Evolutionary conservation across 2,113 vertebrate genomes (phyloP).

Genomic region (Pungitius pungitius): DNA sequence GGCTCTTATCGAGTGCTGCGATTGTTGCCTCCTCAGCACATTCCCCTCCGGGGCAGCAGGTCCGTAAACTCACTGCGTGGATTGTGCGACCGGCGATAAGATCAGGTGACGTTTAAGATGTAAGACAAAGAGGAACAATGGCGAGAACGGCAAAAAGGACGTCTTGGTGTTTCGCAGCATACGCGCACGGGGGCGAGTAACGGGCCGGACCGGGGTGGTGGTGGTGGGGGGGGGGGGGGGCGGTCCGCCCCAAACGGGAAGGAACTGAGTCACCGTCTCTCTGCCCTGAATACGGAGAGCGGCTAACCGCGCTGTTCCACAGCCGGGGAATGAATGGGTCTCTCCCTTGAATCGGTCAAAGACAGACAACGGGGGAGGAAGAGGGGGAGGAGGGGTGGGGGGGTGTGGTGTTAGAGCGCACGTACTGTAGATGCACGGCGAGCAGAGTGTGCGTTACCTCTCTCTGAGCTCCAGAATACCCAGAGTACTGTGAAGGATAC

Average conservation of each 20-base stretch:
- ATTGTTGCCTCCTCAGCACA: neutral
- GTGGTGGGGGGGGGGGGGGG: no score
- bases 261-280: conserved; percentile 70
- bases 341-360: conserved; percentile 41
- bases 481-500: conserved; percentile 73
- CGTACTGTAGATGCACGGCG: neutral
- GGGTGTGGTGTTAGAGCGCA: no score
- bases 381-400: no score
- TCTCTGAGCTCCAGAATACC: conserved; percentile 31
- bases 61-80: neutral
- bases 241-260: conserved; percentile 53
- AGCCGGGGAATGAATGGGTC: conserved; percentile 39
- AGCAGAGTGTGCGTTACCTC: neutral
- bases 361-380: conserved; percentile 18
- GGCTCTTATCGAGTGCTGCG: neutral
- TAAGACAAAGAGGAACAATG: neutral
- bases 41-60: neutral
- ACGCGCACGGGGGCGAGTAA: no score
- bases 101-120: neutral
- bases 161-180: neutral
- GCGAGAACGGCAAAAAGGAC: conserved; percentile 1
- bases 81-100: conserved; percentile 9
- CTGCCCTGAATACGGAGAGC: conserved; percentile 28
- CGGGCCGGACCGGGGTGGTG: no score
- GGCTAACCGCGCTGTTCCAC: conserved; percentile 45